Evolutionary conservation across 2,113 vertebrate genomes (phyloP), one percentile per base, ranked within the genome.

Genomic region (Austrofundulus limnaeus): DNA sequence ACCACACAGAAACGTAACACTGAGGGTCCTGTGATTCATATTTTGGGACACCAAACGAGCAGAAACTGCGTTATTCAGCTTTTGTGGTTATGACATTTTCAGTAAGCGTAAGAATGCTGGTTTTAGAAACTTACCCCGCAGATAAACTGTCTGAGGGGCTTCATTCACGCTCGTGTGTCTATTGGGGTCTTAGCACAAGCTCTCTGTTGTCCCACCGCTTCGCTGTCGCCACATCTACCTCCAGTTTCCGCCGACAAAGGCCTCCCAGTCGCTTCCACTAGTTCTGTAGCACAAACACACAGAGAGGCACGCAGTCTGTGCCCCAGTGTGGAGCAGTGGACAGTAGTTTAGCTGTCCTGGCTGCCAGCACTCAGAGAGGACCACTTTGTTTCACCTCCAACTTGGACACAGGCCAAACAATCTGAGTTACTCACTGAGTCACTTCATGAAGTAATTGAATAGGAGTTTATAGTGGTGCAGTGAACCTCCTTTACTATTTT

Each of bases 301-400:
- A n/a, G n/a, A 80, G 23, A 52, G 61, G 38, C 49, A 20, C 31
- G 28, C 66, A 58, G 64, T 61, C 64, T 48, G 63, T 61, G 64
- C 4, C 47, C 28, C 66, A 69, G 83, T 85, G 79, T 85, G 75
- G 12, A 47, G 62, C 61, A 24, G 11, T 8, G 80, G 61, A 90
- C 86, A 86, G 80, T 77, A 75, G 61, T 42, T 69, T 15, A 19
- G 78, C 83, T 88, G 84, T 88, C 56, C 46, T 39, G 56, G 19
- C 72, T 80, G 86, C 79, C 77, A 76, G 83, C 63, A 45, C 73
- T 57, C 59, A 72, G 76, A 80, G 78, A 86, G 80, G 75, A 58
- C 66, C 60, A 82, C 84, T 85, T 84, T 85, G 83, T 90, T 83
- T 89, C 83, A 83, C 85, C 87, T 86, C 88, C 61, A 71, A 45